These are phyloP conservation scores for Dasypolia templi DNA, from an alignment of 2,888 invertebrate genomes.

Conservation along the genomic window DNA sequence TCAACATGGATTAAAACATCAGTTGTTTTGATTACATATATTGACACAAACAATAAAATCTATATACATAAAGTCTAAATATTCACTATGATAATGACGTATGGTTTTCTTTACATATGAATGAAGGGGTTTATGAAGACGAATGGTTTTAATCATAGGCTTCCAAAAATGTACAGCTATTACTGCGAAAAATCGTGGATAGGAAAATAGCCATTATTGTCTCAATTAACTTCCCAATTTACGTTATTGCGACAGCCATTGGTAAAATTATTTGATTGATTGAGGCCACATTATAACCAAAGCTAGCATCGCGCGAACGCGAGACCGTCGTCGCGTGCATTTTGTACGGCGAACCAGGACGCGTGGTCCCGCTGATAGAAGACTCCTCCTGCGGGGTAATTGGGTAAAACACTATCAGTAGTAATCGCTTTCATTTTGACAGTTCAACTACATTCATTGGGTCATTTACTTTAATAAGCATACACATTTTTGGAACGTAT, in stretches of 20 bases:
- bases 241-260: conserved; percentile 2
- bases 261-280: conserved; percentile 6
- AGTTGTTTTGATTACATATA: no score
- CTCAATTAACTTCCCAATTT: neutral
- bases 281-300: neutral
- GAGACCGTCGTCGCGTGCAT: neutral
- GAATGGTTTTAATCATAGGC: no score
- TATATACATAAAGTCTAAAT: neutral
- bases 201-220: neutral
- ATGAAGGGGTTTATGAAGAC: neutral
- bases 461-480: no score
- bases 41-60: no score
- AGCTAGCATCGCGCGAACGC: neutral
- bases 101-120: neutral
- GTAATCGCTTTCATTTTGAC: no score
- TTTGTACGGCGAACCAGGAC: neutral
- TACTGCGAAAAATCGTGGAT: neutral
- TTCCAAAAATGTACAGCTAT: no score
- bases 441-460: no score
- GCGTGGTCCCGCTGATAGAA: neutral
- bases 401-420: no score
- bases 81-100: neutral
- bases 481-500: no score
- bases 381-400: no score
- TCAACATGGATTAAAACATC: neutral